These are phyloP conservation scores for Harpegnathos saltator DNA, from an alignment of 1,140 invertebrate genomes.

Conservation along the genomic window DNA sequence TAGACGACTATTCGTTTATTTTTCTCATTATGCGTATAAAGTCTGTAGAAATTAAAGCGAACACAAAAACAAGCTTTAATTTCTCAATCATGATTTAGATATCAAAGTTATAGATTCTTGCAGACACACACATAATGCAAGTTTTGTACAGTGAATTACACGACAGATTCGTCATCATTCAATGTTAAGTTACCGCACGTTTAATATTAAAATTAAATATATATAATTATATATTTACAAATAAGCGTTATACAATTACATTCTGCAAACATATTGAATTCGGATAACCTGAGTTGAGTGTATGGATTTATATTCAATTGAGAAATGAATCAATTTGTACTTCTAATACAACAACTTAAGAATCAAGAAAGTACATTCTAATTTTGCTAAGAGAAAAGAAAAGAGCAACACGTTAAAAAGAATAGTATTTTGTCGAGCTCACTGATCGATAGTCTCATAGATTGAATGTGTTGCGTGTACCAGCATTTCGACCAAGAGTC, in stretches of 20 bases:
- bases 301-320: not conserved
- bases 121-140: not conserved
- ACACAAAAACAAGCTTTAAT: not conserved
- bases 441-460: slow-evolving; percentile 14
- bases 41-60: slow-evolving; percentile 9
- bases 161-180: not conserved
- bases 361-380: not conserved
- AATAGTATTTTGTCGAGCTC: not conserved
- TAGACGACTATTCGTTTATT: slow-evolving; percentile 7
- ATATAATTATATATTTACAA: slow-evolving; percentile 11
- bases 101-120: not conserved
- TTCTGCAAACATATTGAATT: slow-evolving; percentile 2
- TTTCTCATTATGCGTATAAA: not conserved
- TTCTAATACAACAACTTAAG: too few species aligned
- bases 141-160: slow-evolving; percentile 14
- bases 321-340: too few species aligned
- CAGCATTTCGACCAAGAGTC: slow-evolving; percentile 28
- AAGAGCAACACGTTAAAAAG: not conserved
- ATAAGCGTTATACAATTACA: slow-evolving; percentile 1
- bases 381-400: slow-evolving; percentile 17
- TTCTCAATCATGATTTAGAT: not conserved
- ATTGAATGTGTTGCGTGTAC: slow-evolving; percentile 29
- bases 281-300: not conserved
- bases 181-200: slow-evolving; percentile 9
- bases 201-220: slow-evolving; percentile 18